Conservation (phyloP, 2,797 vertebrate genomes). For the Catharus ustulatus region DNA sequence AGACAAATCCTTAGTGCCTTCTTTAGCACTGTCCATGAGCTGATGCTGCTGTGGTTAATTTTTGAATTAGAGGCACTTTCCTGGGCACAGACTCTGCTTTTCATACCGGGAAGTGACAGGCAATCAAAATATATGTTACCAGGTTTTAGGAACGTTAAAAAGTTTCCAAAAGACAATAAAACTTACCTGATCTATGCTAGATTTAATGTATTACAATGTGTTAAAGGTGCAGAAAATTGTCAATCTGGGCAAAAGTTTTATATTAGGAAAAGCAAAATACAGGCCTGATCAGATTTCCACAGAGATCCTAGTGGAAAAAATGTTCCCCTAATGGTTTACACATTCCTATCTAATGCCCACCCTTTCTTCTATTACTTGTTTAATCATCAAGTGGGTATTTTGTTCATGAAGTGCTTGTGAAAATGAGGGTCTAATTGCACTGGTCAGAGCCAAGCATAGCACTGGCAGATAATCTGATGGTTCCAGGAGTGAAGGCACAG, state of each 20-base stretch:
- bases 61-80: slow-evolving; percentile 6
- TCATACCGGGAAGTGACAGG: slow-evolving; percentile 5
- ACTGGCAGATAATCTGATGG: slow-evolving; percentile 70
- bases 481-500: slow-evolving; percentile 47
- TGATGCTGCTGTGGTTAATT: not conserved
- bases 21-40: not conserved
- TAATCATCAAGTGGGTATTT: slow-evolving; percentile 61
- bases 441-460: slow-evolving; percentile 63
- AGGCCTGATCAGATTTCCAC: slow-evolving; percentile 75
- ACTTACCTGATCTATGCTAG: slow-evolving; percentile 71
- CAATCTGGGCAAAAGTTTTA: slow-evolving; percentile 76
- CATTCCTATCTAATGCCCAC: slow-evolving; percentile 77
- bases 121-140: slow-evolving; percentile 39
- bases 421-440: slow-evolving; percentile 65
- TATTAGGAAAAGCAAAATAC: slow-evolving; percentile 75
- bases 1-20: not conserved
- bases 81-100: not conserved
- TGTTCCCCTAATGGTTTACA: slow-evolving; percentile 76
- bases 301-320: slow-evolving; percentile 76
- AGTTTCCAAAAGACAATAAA: slow-evolving; percentile 63
- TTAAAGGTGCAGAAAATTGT: slow-evolving; percentile 77
- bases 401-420: slow-evolving; percentile 63
- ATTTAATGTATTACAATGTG: slow-evolving; percentile 75
- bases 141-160: not conserved
- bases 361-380: slow-evolving; percentile 66